These are phyloP conservation scores for Notiomystis cincta DNA, from an alignment of 2,113 vertebrate genomes.

Conservation along the genomic window DNA sequence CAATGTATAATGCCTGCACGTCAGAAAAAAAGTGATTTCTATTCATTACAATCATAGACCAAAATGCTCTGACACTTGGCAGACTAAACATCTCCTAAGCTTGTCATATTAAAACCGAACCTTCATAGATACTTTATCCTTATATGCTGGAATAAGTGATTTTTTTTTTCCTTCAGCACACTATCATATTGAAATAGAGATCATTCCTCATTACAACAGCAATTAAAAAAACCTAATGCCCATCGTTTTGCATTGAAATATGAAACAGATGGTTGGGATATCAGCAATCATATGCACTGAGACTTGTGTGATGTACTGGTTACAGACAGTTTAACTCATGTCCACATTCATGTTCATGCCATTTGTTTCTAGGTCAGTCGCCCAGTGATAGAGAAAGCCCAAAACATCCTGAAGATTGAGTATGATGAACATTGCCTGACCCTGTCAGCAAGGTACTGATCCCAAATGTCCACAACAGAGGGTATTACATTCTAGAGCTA, in stretches of 20 bases:
- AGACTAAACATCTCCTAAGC: not conserved
- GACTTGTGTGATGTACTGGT: not conserved
- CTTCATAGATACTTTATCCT: not conserved
- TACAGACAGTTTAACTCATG: not conserved
- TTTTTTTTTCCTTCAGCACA: not conserved
- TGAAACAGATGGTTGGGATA: not conserved
- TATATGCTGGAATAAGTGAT: not conserved
- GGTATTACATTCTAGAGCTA: not conserved
- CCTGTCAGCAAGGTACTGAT: slow-evolving; percentile 86
- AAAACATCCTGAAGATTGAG: slow-evolving; percentile 87
- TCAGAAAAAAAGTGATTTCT: not conserved
- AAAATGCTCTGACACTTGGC: not conserved
- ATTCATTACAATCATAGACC: not conserved
- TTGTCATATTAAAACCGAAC: not conserved
- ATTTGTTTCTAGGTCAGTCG: slow-evolving; percentile 84
- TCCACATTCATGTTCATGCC: not conserved
- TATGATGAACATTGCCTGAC: slow-evolving; percentile 81
- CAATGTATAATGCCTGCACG: not conserved
- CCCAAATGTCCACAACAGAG: not conserved
- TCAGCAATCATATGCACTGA: not conserved
- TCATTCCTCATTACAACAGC: not conserved
- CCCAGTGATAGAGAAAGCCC: slow-evolving; percentile 81
- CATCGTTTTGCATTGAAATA: not conserved
- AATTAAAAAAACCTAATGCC: not conserved
- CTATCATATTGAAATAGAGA: not conserved